Base-by-base conservation (phyloP, 2,888 invertebrate species). In the Elysia crispata region DNA sequence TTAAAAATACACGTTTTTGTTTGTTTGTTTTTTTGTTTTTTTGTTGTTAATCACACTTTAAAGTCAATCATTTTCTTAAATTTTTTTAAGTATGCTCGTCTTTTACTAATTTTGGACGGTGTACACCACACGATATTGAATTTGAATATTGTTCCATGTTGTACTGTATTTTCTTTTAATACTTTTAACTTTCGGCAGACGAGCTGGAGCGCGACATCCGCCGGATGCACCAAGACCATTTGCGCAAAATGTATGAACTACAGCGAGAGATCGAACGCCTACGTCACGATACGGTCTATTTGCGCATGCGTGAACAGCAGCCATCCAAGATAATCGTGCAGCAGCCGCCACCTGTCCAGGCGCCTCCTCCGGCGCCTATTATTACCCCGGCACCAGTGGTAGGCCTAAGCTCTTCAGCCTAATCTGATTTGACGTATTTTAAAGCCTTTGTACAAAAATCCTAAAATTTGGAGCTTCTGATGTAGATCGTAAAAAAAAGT, bases 221-320 rank as follows among this genome's bases (percentile, higher is more conserved):
- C 25, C 83, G 87, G 50, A 81, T 90, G 78, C 87, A 89, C 77
- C 84, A 86, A 66, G 88, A 89, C 66, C 88, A 89, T 69, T 83
- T 89, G 60, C 83, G 86, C 15, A 89, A 87, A 83, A 88, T 89
- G 89, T 82, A 87, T 41, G 87, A 87, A 41, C 84, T 89, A 41
- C 90, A 90, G 79, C 85, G 86, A 41, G 89, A 89, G 77, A 86
- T 89, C 25, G 88, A 88, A 69, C 83, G 86, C 28, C 81, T 89
- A 15, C 85, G 86, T n/a, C 84, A 88, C 25, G 83, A 88, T 25
- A 77, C 85, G n/a, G 64, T 86, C 60, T 73, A 78, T 11, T 20
- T 80, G 60, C 79, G 78, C 30, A 72, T 81, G 18, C 79, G 81
- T 28, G 81, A 67, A 8, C 69, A 81, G 66, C 69, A 81, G 66